Percentiles rank a stretch among this genome's conserved stretches.
These are phyloP conservation scores for Sebastes hubbsi DNA, from an alignment of 2,797 vertebrate species.

Conservation along the genomic window DNA sequence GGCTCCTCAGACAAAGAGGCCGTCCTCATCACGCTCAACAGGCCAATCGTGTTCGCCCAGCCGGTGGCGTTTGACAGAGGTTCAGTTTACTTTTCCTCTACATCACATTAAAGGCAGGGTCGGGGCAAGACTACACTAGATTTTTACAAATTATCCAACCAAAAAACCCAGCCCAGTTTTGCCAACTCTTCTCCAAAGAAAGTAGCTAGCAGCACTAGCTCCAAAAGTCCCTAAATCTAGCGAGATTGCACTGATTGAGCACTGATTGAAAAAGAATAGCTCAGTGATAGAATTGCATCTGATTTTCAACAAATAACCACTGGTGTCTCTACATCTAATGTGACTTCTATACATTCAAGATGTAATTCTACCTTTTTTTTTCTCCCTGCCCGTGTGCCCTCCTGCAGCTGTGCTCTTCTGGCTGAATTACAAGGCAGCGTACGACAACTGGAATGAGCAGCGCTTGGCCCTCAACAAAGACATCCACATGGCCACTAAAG, in stretches of 20 bases:
- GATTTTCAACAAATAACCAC: not conserved
- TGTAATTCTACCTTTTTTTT: not conserved
- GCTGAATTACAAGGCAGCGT: constrained; percentile 99
- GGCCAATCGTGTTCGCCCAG: constrained; percentile 97
- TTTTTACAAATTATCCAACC: too few relatives aligned
- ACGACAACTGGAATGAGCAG: constrained; percentile 99
- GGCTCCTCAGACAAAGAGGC: constrained; percentile 96
- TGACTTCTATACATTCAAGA: not conserved
- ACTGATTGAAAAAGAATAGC: not conserved
- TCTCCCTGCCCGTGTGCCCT: not conserved
- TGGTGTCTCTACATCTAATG: not conserved
- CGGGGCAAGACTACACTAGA: too few relatives aligned
- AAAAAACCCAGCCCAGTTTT: too few relatives aligned
- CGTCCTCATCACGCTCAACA: constrained; percentile 96
- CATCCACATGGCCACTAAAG: constrained; percentile 98
- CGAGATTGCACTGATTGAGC: too few relatives aligned
- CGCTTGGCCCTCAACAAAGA: constrained; percentile 96
- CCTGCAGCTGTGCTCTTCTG: constrained; percentile 95
- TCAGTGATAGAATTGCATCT: not conserved
- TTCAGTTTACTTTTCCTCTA: constrained; percentile 54
- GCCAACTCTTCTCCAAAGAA: too few relatives aligned
- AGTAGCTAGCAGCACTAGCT: too few relatives aligned
- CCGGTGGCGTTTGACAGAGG: constrained; percentile 98
- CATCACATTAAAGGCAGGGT: not conserved
- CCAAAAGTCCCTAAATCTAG: too few relatives aligned